phyloP scores from a whole-genome alignment of 2,888 invertebrate genomes.

The Hipparchia semele region DNA sequence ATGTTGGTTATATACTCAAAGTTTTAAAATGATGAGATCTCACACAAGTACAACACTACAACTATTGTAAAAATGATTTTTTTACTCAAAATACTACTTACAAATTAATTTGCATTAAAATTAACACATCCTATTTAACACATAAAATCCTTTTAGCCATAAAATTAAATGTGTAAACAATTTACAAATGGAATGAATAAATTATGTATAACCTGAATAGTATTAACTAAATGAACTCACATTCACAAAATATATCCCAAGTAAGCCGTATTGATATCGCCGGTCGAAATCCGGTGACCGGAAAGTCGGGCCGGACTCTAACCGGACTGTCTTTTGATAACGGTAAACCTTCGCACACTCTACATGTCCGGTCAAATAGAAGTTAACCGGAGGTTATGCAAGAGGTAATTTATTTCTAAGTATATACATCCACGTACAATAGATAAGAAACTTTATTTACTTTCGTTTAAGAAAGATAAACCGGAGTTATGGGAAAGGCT shows the following conservation, averaged over 20 bases:
- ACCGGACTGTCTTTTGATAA: conserved; percentile 34
- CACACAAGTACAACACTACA: no score
- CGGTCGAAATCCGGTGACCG: conserved; percentile 20
- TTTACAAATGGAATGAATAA: no score
- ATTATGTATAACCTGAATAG: background rate
- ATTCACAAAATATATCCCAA: conserved; percentile 7
- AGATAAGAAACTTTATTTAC: background rate
- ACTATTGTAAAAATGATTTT: no score
- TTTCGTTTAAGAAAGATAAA: background rate
- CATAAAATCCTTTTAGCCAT: background rate
- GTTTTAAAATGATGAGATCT: no score
- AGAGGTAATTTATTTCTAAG: no score
- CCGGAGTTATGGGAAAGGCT: background rate
- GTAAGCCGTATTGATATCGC: conserved; percentile 24
- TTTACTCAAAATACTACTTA: no score
- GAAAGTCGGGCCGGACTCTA: conserved; percentile 26
- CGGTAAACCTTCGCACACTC: conserved; percentile 29
- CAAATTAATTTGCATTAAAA: background rate
- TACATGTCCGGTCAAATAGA: conserved; percentile 26
- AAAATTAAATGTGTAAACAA: background rate
- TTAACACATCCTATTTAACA: background rate
- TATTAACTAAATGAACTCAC: background rate
- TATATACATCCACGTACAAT: background rate
- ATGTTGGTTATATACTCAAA: no score
- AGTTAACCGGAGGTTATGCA: conserved; percentile 13